These are phyloP conservation scores for Sebastolobus altivelis DNA, from an alignment of 2,797 vertebrate genomes.

Conservation along the genomic window DNA sequence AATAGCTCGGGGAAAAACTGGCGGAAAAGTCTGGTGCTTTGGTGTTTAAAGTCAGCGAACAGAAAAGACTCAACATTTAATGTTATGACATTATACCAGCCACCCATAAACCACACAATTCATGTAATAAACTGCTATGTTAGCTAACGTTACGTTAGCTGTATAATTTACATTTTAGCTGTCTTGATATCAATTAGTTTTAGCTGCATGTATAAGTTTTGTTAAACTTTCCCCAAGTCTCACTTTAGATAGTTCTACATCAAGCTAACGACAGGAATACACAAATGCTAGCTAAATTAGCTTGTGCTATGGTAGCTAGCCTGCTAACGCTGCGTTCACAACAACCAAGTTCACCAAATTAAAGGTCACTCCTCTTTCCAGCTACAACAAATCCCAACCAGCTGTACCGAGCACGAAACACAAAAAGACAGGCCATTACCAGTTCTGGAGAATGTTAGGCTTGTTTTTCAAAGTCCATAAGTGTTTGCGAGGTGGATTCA, in stretches of 20 bases:
- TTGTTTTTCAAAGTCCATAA: slow-evolving; percentile 73
- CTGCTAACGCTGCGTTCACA: slow-evolving; percentile 50
- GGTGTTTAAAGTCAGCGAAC: not conserved
- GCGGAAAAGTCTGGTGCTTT: not conserved
- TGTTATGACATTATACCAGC: not conserved
- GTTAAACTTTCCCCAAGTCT: slow-evolving; percentile 11
- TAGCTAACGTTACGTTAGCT: fast-evolving
- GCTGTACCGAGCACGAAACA: not conserved
- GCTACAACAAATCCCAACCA: not conserved
- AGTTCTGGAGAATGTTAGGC: slow-evolving; percentile 41
- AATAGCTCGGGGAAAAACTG: not conserved
- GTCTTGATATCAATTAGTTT: not conserved
- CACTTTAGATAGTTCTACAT: slow-evolving; percentile 24
- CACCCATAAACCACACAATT: not conserved
- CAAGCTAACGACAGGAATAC: slow-evolving; percentile 2
- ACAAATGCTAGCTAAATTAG: slow-evolving; percentile 46
- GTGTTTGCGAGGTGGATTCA: slow-evolving; percentile 55
- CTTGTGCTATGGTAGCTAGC: slow-evolving; percentile 37
- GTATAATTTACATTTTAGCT: fast-evolving
- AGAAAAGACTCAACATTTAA: not conserved
- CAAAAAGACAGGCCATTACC: slow-evolving; percentile 42
- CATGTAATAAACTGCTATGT: not conserved
- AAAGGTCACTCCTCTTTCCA: not conserved
- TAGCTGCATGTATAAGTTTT: not conserved
- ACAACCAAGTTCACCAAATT: slow-evolving; percentile 44